Evolutionary conservation across 2,113 vertebrate species (phyloP), one percentile per base, ranked within the genome.

Genomic region (Rhinolophus sinicus): DNA sequence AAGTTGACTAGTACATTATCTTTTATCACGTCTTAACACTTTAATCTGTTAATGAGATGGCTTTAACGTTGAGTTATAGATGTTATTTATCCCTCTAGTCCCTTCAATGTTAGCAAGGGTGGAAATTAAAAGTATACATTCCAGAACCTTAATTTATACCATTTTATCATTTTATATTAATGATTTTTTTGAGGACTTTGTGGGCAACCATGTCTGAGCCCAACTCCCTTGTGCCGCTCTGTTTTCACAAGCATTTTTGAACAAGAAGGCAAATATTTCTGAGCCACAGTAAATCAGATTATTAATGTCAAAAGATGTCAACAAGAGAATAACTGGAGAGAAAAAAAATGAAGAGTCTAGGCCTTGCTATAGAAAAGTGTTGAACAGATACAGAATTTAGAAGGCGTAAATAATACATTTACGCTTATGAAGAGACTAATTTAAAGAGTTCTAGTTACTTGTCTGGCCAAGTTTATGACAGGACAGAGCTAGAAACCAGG

Each of bases 21-120:
- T 21, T 40, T 73, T 33, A 58, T 95, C 60, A 19, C 84, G 14
- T 40, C 52, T 88, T 72, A 94, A 97, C 33, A 50, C 54, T 96
- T 97, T 44, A 54, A 38, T 56, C 15, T 92, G 26, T 18, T 44
- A 83, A 86, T 30, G 40, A 78, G 21, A 62, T n/a, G 24, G 22
- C 47, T 64, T 16, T 16, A 54, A n/a, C 8, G 16, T 3, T 6
- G 24, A 75, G 19, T 58, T 60, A 58, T 15, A 8, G 30, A 14
- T 30, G 62, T 81, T 75, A 24, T 86, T 76, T 58, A 76, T 54
- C n/a, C 33, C n/a, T 83, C 40, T 22, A 72, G 76, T 67, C 0
- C 3, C 64, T 33, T 82, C 35, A 76, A 24, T 60, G 28, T 35
- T 35, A 70, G 24, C 58, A 76, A 7, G 62, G 58, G 82, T 38